Conservation (phyloP, 2,888 invertebrate genomes). For the Brachynemurus nebulosus region DNA sequence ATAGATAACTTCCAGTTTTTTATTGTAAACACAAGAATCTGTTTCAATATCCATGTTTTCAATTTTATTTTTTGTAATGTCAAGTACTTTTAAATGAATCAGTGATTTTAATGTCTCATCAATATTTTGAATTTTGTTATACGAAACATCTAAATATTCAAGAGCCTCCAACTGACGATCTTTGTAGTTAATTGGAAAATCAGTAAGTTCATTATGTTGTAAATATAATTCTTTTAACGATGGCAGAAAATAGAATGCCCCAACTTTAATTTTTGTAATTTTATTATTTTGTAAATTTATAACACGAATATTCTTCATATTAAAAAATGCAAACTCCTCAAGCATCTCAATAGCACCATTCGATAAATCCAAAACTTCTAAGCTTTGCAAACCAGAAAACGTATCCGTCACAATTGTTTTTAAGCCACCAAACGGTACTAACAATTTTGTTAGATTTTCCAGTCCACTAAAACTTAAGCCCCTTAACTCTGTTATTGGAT, state of each 20-base stretch:
- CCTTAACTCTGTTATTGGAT: neutral
- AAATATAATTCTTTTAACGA: neutral
- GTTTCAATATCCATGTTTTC: no score
- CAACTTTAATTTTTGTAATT: neutral
- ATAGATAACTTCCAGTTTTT: no score
- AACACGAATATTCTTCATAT: neutral
- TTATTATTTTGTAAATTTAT: neutral
- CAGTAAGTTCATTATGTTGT: no score
- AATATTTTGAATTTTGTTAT: no score
- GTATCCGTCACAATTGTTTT: neutral
- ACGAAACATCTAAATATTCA: no score
- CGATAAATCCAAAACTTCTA: neutral
- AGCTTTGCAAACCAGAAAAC: neutral
- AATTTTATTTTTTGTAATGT: no score
- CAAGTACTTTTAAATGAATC: no score
- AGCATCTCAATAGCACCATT: neutral
- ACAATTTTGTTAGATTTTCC: neutral
- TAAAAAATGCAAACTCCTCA: neutral
- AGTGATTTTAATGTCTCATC: no score
- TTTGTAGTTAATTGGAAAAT: no score
- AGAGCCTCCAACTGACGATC: no score
- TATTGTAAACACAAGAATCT: no score
- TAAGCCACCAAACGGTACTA: no score
- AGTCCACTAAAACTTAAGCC: neutral
- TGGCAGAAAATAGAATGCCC: neutral